A percentile compares a stretch with the other conserved stretches of the same genome.
These are phyloP conservation scores for Oenanthe melanoleuca DNA, from an alignment of 2,113 vertebrate species.

Conservation along the genomic window DNA sequence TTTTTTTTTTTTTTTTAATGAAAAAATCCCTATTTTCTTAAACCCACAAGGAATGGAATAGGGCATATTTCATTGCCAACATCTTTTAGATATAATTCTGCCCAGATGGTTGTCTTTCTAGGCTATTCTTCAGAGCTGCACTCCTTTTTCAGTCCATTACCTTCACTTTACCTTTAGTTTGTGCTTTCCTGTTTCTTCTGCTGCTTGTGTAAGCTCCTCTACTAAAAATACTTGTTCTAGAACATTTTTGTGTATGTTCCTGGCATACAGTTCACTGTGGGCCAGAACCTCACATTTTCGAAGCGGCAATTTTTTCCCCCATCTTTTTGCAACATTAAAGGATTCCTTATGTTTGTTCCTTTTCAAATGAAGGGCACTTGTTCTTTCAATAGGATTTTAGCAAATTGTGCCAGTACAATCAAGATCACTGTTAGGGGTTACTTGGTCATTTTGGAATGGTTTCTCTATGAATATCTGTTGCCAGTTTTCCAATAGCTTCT, in stretches of 20 bases:
- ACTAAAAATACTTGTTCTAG: background rate
- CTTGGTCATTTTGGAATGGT: background rate
- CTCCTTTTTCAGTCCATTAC: slow-evolving; percentile 11
- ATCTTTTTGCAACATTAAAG: background rate
- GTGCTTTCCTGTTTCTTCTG: background rate
- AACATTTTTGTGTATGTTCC: background rate
- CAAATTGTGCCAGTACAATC: background rate
- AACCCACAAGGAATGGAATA: background rate
- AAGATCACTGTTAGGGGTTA: background rate
- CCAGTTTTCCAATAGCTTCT: background rate
- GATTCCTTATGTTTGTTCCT: background rate
- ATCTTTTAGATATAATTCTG: background rate
- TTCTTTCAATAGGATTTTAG: background rate
- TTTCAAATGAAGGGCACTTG: background rate
- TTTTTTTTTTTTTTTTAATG: background rate
- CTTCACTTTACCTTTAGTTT: background rate
- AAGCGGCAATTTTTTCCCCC: background rate
- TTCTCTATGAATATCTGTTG: background rate
- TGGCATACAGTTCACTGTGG: background rate
- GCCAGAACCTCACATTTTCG: background rate
- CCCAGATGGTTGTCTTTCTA: background rate
- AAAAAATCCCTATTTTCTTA: background rate
- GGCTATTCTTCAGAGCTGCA: background rate
- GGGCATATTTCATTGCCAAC: background rate
- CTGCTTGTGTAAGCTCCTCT: background rate